Conservation (phyloP, 1,140 invertebrate genomes). For the Drosophila kepulauana region DNA sequence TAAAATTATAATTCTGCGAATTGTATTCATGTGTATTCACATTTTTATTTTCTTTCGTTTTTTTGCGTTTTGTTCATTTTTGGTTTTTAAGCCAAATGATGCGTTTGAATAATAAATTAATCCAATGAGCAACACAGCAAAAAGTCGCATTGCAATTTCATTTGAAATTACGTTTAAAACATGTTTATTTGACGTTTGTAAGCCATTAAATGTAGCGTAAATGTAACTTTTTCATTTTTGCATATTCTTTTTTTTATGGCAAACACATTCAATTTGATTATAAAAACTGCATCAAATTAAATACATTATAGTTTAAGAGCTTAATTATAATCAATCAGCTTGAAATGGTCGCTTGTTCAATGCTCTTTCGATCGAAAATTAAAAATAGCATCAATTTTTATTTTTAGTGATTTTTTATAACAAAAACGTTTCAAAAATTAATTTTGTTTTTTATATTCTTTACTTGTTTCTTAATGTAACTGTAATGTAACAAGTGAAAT, state of each 20-base stretch:
- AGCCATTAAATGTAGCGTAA: neutral
- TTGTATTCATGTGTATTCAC: slow-evolving; percentile 1
- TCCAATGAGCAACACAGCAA: neutral
- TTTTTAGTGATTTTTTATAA: no score
- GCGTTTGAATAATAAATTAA: slow-evolving; percentile 15
- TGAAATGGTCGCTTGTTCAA: no score
- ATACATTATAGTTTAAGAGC: slow-evolving; percentile 1
- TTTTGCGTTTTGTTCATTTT: no score
- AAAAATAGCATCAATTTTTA: no score
- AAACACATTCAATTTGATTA: neutral
- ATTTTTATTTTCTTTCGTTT: no score
- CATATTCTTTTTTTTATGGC: slow-evolving; percentile 1
- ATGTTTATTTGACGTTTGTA: slow-evolving; percentile 2
- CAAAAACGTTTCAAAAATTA: no score
- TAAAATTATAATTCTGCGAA: slow-evolving; percentile 10
- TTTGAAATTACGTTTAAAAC: slow-evolving; percentile 5
- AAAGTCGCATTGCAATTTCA: slow-evolving; percentile 11
- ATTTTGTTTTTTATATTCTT: no score
- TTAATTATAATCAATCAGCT: neutral
- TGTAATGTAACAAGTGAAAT: no score
- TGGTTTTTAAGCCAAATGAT: slow-evolving; percentile 1
- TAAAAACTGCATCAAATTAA: neutral
- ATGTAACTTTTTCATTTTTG: neutral
- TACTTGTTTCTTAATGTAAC: no score
- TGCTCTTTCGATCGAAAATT: no score